Percentiles rank a stretch among this genome's conserved stretches.
phyloP scores from a whole-genome alignment of 1,140 invertebrate genomes.

The Drosophila azteca region DNA sequence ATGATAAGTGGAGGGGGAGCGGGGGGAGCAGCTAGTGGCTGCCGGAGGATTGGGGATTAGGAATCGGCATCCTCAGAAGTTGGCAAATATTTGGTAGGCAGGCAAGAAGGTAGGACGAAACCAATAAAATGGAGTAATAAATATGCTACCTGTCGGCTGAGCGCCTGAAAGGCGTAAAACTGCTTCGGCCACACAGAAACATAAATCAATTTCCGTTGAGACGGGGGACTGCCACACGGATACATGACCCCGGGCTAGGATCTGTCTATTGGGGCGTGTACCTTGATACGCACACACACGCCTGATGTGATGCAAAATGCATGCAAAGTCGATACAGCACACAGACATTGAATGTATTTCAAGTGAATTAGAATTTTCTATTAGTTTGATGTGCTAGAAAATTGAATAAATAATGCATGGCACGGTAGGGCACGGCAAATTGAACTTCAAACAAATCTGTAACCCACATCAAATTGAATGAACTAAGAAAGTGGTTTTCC shows the following conservation, averaged over 20 bases:
- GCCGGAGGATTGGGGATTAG: neutral
- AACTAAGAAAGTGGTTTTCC: neutral
- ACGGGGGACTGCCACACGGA: slow-evolving; percentile 23
- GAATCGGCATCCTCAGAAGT: slow-evolving; percentile 27
- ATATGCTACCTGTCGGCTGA: slow-evolving; percentile 65
- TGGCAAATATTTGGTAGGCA: slow-evolving; percentile 35
- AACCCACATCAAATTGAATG: slow-evolving; percentile 15
- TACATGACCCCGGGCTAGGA: too few species aligned
- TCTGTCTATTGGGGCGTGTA: too few species aligned
- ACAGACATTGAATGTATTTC: neutral
- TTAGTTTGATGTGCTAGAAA: slow-evolving; percentile 64
- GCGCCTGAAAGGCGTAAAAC: slow-evolving; percentile 66
- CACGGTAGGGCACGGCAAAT: neutral
- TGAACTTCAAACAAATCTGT: slow-evolving; percentile 22
- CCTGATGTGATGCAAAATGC: slow-evolving; percentile 50
- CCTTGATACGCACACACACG: slow-evolving; percentile 2
- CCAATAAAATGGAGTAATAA: slow-evolving; percentile 74
- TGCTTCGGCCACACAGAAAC: slow-evolving; percentile 33
- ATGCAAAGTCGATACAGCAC: slow-evolving; percentile 51
- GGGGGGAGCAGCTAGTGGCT: too few species aligned
- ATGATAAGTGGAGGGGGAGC: slow-evolving; percentile 39
- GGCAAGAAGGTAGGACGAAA: slow-evolving; percentile 3
- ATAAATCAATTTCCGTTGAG: slow-evolving; percentile 62
- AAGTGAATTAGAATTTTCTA: slow-evolving; percentile 65
- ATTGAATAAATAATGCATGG: slow-evolving; percentile 65